phyloP scores from a whole-genome alignment of 2,113 vertebrate genomes.

The Pelecanus crispus region DNA sequence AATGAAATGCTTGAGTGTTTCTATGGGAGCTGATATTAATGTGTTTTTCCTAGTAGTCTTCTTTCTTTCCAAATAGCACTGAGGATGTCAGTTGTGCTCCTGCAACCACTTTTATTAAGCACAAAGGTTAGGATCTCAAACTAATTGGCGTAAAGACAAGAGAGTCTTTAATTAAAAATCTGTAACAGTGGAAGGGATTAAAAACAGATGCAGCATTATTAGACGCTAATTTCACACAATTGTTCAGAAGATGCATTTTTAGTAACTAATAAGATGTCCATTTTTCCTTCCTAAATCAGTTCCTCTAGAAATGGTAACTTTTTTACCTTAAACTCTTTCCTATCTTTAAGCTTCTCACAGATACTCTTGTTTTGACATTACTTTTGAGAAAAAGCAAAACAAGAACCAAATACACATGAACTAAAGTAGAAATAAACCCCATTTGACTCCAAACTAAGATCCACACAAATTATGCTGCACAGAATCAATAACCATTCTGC shows the following conservation, averaged over 20 bases:
- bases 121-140: background rate
- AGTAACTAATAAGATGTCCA: background rate
- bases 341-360: background rate
- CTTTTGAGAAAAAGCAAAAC: background rate
- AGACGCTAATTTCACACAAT: background rate
- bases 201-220: background rate
- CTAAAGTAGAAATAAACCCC: background rate
- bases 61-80: background rate
- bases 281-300: background rate
- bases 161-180: constrained; percentile 18
- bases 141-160: background rate
- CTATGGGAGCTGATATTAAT: constrained; percentile 7
- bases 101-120: background rate
- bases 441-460: background rate
- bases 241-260: background rate
- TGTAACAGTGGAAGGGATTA: background rate
- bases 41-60: background rate
- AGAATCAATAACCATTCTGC: background rate
- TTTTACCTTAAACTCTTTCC: background rate
- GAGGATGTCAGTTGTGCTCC: background rate
- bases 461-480: background rate
- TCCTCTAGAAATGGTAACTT: background rate
- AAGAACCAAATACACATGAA: background rate
- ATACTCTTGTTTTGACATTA: background rate
- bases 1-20: constrained; percentile 17